These are phyloP conservation scores for Stigmatopora nigra DNA, from an alignment of 2,113 vertebrate genomes.

Conservation along the genomic window DNA sequence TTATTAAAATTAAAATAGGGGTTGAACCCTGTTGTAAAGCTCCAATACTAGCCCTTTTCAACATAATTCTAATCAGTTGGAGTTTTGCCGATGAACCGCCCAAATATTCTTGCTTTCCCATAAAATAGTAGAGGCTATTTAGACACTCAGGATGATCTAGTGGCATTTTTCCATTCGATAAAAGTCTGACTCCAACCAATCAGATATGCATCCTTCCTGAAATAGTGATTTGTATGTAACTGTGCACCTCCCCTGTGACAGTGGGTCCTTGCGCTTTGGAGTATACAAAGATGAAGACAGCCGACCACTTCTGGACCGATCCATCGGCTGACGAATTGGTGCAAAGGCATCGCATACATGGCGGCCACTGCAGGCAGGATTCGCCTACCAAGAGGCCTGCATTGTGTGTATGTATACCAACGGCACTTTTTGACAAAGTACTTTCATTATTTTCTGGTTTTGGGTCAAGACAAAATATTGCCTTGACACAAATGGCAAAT, in stretches of 20 bases:
- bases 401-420: constrained; percentile 78
- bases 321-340: constrained; percentile 93
- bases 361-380: constrained; percentile 85
- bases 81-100: too few species aligned
- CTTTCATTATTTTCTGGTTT: not conserved
- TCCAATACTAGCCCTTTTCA: too few species aligned
- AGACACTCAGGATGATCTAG: too few species aligned
- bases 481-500: not conserved
- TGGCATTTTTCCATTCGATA: too few species aligned
- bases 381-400: constrained; percentile 94
- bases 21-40: too few species aligned
- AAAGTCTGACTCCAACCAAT: too few species aligned
- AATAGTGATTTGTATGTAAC: not conserved
- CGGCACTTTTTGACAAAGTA: not conserved
- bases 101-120: too few species aligned
- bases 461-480: not conserved
- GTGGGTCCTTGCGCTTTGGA: constrained; percentile 96
- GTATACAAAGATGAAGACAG: constrained; percentile 99
- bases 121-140: too few species aligned
- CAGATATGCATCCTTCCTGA: too few species aligned
- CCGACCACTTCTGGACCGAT: constrained; percentile 98
- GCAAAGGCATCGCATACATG: constrained; percentile 92
- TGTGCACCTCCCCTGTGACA: constrained; percentile 33
- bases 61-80: too few species aligned
- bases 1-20: too few species aligned